phyloP scores from a whole-genome alignment of 2,888 invertebrate species.

The Ectobius pallidus region DNA sequence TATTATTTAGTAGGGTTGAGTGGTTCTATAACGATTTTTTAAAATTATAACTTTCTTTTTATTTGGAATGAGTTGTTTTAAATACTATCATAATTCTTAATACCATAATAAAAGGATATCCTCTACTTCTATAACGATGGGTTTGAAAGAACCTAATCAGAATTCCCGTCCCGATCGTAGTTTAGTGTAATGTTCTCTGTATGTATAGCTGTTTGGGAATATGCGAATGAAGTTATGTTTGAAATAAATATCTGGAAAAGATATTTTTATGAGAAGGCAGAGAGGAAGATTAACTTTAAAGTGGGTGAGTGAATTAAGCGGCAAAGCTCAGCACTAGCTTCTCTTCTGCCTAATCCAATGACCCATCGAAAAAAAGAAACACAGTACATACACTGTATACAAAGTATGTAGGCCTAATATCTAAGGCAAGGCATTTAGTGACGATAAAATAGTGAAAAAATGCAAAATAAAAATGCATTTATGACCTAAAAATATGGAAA shows the following conservation, averaged over 20 bases:
- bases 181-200: not conserved
- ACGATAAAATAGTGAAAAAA: too few relatives aligned
- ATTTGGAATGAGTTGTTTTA: not conserved
- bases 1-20: too few relatives aligned
- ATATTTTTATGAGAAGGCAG: not conserved
- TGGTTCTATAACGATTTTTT: too few relatives aligned
- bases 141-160: not conserved
- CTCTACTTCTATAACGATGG: not conserved
- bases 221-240: not conserved
- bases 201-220: not conserved
- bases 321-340: too few relatives aligned
- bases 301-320: not conserved
- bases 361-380: too few relatives aligned
- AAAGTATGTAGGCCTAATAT: not conserved
- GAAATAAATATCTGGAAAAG: conserved; percentile 1
- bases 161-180: not conserved
- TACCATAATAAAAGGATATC: not conserved
- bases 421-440: too few relatives aligned
- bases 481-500: too few relatives aligned
- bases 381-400: not conserved
- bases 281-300: not conserved
- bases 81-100: not conserved
- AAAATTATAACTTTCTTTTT: too few relatives aligned
- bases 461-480: too few relatives aligned
- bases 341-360: conserved; percentile 1